A percentile compares a stretch with the other conserved stretches of the same genome.
These are phyloP conservation scores for Drosophila paucipuncta DNA, from an alignment of 2,888 invertebrate genomes.

Conservation along the genomic window DNA sequence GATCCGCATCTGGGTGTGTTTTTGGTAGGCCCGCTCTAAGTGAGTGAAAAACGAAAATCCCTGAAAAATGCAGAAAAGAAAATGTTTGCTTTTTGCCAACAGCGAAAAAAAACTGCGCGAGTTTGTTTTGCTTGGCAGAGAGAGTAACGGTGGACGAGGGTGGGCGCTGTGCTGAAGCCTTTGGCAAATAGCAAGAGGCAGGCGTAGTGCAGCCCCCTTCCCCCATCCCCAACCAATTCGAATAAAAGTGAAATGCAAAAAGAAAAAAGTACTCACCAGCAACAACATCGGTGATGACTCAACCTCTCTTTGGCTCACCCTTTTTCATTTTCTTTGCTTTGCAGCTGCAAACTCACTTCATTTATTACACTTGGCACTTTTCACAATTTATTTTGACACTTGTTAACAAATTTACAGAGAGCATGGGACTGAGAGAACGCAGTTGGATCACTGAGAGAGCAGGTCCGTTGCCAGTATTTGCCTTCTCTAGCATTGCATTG, in stretches of 20 bases:
- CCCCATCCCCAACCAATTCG: not conserved
- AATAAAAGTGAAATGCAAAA: not conserved
- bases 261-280: not conserved
- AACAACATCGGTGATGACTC: not conserved
- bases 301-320: not conserved
- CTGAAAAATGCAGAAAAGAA: constrained; percentile 47
- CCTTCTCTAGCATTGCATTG: not conserved
- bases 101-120: constrained; percentile 21
- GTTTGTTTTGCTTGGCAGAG: constrained; percentile 34
- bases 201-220: not conserved
- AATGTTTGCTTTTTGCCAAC: constrained; percentile 44
- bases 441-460: too few species aligned
- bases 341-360: not conserved
- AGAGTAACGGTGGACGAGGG: too few species aligned
- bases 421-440: too few species aligned
- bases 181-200: constrained; percentile 8
- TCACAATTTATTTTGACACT: not conserved
- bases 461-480: not conserved
- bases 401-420: not conserved
- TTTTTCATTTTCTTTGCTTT: not conserved
- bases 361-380: not conserved
- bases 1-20: constrained; percentile 43
- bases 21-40: constrained; percentile 34
- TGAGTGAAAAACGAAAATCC: constrained; percentile 49
- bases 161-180: constrained; percentile 12